Evolutionary conservation across 2,113 vertebrate genomes (phyloP).

Genomic region (Ariopsis seemanni): DNA sequence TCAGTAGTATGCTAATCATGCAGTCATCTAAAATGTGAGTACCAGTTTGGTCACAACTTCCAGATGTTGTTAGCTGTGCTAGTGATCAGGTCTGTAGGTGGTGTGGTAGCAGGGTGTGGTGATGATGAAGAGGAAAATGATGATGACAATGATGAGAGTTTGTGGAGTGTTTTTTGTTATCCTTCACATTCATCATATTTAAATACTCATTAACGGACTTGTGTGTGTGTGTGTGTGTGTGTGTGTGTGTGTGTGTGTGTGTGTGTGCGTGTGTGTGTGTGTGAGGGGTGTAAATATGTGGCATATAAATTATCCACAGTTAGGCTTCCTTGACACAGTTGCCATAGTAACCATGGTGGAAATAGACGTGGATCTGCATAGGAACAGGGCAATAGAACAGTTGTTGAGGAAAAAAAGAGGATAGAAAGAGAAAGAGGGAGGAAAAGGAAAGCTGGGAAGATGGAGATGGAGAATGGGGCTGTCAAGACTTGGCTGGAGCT

Average conservation of each 20-base stretch:
- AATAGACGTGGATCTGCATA: slow-evolving; percentile 76
- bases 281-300: slow-evolving; percentile 57
- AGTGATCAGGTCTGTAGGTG: not conserved
- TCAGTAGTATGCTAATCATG: not conserved
- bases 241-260: slow-evolving; percentile 24
- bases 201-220: not conserved
- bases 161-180: not conserved
- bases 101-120: not conserved
- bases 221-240: slow-evolving; percentile 28
- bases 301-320: slow-evolving; percentile 74
- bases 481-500: not conserved
- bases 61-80: not conserved
- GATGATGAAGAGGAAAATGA: not conserved
- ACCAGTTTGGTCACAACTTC: not conserved
- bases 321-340: slow-evolving; percentile 75
- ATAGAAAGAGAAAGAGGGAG: not conserved
- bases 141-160: not conserved
- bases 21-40: not conserved
- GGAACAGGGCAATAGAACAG: slow-evolving; percentile 72
- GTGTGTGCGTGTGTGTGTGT: slow-evolving; percentile 15
- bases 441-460: not conserved
- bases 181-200: not conserved
- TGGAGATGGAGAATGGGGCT: not conserved
- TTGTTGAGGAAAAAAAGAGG: slow-evolving; percentile 61
- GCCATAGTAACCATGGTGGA: slow-evolving; percentile 78